Evolutionary conservation across 53 echinoderm and acorn worm species (phyloP), one percentile per base, ranked within the genome.

Genomic region (Echinometra lucunter): DNA sequence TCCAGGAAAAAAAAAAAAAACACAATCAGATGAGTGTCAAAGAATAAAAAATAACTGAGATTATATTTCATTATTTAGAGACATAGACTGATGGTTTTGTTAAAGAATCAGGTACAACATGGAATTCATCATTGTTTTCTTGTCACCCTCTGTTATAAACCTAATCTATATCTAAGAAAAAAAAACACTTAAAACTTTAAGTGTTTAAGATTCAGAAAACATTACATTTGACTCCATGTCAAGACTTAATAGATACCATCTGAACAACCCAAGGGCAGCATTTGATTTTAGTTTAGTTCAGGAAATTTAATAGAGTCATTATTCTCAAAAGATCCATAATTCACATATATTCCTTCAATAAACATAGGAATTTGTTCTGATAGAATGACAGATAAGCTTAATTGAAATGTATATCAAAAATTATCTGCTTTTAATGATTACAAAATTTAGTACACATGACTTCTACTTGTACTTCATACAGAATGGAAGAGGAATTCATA

Each of bases 241-340:
- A 49, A 49, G 49, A 49, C 23, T 49, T 47, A 47, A 85, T 85
- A 49, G 85, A 85, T 49, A 13, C 28, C 85, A 85, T 49, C 49
- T n/a, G 30, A 6, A 85, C n/a, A 10, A n/a, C 85, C 28, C 28
- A 49, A n/a, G 47, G 85, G 49, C 85, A 81, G 12, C 85, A 45
- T 47, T 85, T 53, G n/a, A 85, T 47, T 30, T 85, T 49, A 13
- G 85, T 85, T 85, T 85, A 85, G 85, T 47, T 85, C 85, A 85
- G 85, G 85, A 85, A 85, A 85, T 85, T 85, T 85, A 85, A 85
- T 85, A 85, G 49, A 47, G 47, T 12, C 18, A n/a, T 45, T 85
- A 85, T 85, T 85, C 85, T 85, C 85, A 9, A 49, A 47, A 85
- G 85, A 85, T 85, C 11, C 1, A 47, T 30, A 28, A 85, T 85